Conservation (phyloP, 2,113 vertebrate genomes). For the Helogale parvula region DNA sequence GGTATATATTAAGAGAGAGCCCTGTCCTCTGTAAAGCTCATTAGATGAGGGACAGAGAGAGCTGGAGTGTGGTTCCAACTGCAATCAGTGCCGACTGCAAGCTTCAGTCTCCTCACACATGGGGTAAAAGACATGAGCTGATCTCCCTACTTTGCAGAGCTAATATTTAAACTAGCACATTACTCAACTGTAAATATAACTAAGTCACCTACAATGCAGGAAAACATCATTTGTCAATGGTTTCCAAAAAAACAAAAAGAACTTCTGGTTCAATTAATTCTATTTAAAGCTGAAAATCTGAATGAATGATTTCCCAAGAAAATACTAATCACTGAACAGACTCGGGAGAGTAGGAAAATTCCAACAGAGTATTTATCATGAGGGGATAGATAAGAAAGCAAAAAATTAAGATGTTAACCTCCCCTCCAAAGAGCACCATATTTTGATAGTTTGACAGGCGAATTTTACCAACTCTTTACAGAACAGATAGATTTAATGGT, state of each 20-base stretch:
- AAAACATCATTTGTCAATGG: background rate
- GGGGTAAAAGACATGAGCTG: background rate
- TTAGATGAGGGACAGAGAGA: background rate
- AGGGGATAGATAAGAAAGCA: background rate
- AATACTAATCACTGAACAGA: background rate
- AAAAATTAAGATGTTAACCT: background rate
- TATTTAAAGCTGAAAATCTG: background rate
- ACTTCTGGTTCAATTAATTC: background rate
- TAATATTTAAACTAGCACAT: background rate
- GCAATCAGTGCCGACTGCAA: background rate
- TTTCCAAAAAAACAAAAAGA: background rate
- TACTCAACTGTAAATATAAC: background rate
- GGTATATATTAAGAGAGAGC: background rate
- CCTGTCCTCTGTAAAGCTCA: background rate
- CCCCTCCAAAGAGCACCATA: background rate
- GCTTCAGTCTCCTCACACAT: background rate
- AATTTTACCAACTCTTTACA: background rate
- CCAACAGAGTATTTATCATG: background rate
- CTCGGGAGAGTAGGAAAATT: slow-evolving; percentile 27
- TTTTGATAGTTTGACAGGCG: background rate
- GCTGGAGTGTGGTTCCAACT: background rate
- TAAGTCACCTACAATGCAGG: background rate
- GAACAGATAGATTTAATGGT: background rate
- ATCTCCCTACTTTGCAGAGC: background rate
- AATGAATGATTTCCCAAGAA: slow-evolving; percentile 4